Percentiles rank a stretch among this genome's conserved stretches.
Conservation (phyloP, 1,140 invertebrate species). For the Marisa cornuarietis region DNA sequence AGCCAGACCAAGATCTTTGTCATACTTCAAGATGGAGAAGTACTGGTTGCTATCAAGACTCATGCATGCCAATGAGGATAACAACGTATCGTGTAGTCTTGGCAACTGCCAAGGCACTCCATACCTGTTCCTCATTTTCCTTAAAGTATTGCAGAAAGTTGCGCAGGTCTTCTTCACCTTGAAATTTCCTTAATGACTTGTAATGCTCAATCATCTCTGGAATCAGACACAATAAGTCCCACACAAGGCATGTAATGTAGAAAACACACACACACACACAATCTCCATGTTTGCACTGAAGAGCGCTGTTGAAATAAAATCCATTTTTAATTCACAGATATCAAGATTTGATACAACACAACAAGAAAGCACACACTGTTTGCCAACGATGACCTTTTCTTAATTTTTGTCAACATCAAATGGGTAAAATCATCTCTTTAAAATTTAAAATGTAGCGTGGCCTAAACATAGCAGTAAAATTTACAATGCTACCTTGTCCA, state of each 20-base stretch:
- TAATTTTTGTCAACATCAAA: background rate
- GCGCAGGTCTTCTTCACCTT: conserved; percentile 42
- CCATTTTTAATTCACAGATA: background rate
- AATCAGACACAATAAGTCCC: background rate
- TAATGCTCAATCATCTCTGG: conserved; percentile 39
- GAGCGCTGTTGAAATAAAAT: background rate
- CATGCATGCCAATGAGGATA: too few species aligned
- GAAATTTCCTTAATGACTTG: conserved; percentile 37
- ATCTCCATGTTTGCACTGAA: background rate
- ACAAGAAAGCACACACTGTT: background rate
- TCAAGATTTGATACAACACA: background rate
- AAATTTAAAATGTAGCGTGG: background rate
- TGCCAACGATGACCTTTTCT: background rate
- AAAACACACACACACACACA: background rate
- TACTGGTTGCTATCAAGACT: too few species aligned
- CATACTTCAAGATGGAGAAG: too few species aligned
- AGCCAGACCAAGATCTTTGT: too few species aligned
- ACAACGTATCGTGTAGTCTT: background rate
- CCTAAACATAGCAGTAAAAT: background rate
- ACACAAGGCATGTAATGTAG: background rate
- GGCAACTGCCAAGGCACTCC: background rate
- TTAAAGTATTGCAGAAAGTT: conserved; percentile 48
- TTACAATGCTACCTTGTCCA: background rate
- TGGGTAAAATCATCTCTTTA: background rate
- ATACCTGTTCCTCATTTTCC: conserved; percentile 42